These are phyloP conservation scores for Grus americana DNA, from an alignment of 2,113 vertebrate species.

Conservation along the genomic window DNA sequence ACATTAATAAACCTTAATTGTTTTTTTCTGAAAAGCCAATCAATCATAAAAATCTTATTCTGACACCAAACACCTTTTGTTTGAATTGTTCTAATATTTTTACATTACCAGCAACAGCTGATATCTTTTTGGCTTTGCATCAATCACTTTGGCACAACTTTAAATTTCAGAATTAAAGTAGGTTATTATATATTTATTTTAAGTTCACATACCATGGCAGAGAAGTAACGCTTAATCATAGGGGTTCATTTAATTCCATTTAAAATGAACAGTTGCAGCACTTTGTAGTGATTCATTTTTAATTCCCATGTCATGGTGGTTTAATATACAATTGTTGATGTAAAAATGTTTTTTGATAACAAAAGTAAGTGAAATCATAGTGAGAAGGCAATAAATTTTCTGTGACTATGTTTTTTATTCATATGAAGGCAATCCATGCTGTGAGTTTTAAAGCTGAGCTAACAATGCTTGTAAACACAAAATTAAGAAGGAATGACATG, in stretches of 20 bases:
- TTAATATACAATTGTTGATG: not conserved
- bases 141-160: not conserved
- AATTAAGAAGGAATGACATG: not conserved
- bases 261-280: not conserved
- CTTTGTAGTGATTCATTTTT: constrained; percentile 15
- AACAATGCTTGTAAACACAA: not conserved
- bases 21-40: not conserved
- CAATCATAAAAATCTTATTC: not conserved
- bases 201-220: not conserved
- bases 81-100: not conserved
- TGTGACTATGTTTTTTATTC: not conserved
- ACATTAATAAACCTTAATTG: not conserved
- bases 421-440: not conserved
- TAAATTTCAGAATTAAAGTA: not conserved
- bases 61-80: not conserved
- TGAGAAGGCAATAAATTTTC: not conserved
- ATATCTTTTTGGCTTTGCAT: not conserved
- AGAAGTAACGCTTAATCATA: not conserved
- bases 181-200: not conserved
- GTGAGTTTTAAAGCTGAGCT: not conserved
- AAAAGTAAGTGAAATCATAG: not conserved
- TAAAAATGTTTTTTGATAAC: not conserved
- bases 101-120: not conserved
- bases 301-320: not conserved
- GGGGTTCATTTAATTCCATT: constrained; percentile 15